Base-by-base conservation (phyloP, 2,888 invertebrate species). In the Pasiphila rectangulata region DNA sequence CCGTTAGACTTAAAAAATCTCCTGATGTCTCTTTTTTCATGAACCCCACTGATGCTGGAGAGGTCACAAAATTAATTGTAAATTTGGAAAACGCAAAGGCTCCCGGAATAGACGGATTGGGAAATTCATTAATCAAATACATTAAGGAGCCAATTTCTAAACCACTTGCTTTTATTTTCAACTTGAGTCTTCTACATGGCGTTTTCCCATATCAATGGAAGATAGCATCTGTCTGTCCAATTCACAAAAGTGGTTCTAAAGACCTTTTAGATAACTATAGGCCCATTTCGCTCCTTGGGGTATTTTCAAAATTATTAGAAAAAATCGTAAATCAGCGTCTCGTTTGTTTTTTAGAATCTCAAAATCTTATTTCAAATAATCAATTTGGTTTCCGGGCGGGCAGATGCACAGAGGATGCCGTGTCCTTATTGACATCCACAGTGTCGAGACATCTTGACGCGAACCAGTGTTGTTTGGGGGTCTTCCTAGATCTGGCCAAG, bases 221-320 rank as follows among this genome's bases (percentile, higher is more conserved):
- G 4, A 10, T 15, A n/a, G 36, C 24, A 4, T 36, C 9, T 1
- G 36, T 36, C 1, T 36, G 36, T 20, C 36, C 24, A 9, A 36
- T 36, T 4, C 16, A 24, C 4, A 36, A 36, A 6, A 16, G 36
- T 1, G 36, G 36, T 1, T 4, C 23, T 1, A 36, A 23, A 9
- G 23, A 15, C n/a, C 1, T 4, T 4, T 4, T 36, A 2, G 23
- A 23, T 7, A 36, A 23, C 16, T 36, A 29, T 4, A 20, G 29
- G 13, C 13, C 12, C 0, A 20, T 27, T 9, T 39, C 29, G 1
- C 27, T 27, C 1, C n/a, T n/a, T n/a, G 3, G 19, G 0, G 25
- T 13, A 19, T 42, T 41, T 20, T 29, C 29, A 9, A 39, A 39
- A 21, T 9, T 36, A 15, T 4, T 36, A 6, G 23, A 36, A 23